Evolutionary conservation across 2,113 vertebrate genomes (phyloP), one percentile per base, ranked within the genome.

Genomic region (Pungitius pungitius): DNA sequence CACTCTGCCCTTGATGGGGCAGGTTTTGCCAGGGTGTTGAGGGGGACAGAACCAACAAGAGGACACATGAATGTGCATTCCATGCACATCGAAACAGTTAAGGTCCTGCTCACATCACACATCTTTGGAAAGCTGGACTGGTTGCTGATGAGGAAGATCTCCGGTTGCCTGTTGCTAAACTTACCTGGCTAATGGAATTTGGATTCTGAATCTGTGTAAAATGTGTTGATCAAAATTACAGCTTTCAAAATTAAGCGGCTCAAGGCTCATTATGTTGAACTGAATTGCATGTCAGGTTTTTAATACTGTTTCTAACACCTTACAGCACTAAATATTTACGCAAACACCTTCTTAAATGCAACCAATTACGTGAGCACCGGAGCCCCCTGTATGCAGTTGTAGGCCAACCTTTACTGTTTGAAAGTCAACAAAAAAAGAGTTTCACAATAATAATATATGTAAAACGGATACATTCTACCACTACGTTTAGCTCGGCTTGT

Each of bases 241-340:
- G 33, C 30, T 7, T 17, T 59, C 3, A 47, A 47, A 37, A 47
- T 18, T 13, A n/a, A 58, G 26, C 26, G 17, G 35, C 27, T 35
- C 15, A 20, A 22, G 27, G 26, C 37, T 27, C 12, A 35, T 2
- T 63, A 1, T 9, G 22, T 10, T 20, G 27, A 45, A 14, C 7
- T 26, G 27, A 35, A 13, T 35, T 55, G 52, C 30, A 55, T 8
- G 30, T 20, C 13, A 37, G 15, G 22, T 42, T 11, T 30, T 39
- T 49, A n/a, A 35, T 58, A 55, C 47, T 51, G 49, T 77, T 74
- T 68, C 37, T 30, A 63, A 70, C 59, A 79, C 33, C 64, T 70
- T 51, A 43, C 17, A 51, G 26, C 17, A 27, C 79, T 69, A 84
- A 68, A 80, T 64, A 73, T 76, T 81, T 84, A 26, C 62, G 75